Evolutionary conservation across 1,140 invertebrate genomes (phyloP).

Genomic region (Sesamia nonagrioides): DNA sequence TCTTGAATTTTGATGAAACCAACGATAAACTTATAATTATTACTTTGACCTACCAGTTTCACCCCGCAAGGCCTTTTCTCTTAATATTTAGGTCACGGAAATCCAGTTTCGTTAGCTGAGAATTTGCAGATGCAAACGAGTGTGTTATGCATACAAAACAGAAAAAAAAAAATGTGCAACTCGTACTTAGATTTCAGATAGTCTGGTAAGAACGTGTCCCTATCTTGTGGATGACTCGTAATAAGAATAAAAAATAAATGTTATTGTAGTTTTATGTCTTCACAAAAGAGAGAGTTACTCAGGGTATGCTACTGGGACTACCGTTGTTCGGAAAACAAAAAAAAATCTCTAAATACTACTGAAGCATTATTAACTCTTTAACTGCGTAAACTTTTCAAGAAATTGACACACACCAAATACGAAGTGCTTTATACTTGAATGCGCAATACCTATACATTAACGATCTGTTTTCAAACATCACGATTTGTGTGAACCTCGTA

Average conservation of each 20-base stretch:
- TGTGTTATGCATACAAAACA: constrained; percentile 38
- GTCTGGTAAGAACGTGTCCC: not conserved
- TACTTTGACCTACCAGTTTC: constrained; percentile 28
- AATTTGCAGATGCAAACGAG: constrained; percentile 48
- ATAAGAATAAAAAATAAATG: not conserved
- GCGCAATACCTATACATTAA: constrained; percentile 10
- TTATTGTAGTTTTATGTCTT: not conserved
- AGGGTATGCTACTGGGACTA: constrained; percentile 9
- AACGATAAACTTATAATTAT: constrained; percentile 25
- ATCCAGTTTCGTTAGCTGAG: constrained; percentile 41
- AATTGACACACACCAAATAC: not conserved
- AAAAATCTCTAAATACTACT: not conserved
- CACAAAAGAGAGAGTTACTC: not conserved
- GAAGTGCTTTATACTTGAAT: constrained; percentile 11
- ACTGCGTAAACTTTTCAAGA: not conserved
- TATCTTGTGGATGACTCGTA: not conserved
- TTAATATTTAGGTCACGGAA: constrained; percentile 55
- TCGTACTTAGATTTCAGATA: constrained; percentile 35
- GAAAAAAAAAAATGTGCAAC: constrained; percentile 30
- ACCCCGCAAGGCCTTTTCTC: constrained; percentile 42
- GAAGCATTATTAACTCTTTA: not conserved
- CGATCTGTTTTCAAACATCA: constrained; percentile 22
- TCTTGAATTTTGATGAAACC: constrained; percentile 6
- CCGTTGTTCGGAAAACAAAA: not conserved
- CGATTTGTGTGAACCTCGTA: constrained; percentile 27